These are phyloP conservation scores for Rafetus swinhoei DNA, from an alignment of 2,113 vertebrate species.

Conservation along the genomic window DNA sequence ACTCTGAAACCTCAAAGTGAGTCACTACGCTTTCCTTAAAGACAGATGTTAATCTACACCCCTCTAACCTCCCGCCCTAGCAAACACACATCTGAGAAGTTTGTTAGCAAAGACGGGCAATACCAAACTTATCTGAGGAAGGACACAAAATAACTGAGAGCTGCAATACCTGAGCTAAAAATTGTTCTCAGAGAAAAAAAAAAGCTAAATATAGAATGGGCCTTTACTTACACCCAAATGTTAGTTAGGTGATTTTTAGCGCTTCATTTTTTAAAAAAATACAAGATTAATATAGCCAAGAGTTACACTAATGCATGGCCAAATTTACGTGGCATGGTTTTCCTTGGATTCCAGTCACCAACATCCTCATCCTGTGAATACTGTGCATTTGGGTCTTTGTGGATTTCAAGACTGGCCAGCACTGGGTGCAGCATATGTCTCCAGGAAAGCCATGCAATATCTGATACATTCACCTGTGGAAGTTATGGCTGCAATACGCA, in stretches of 20 bases:
- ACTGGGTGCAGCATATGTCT: background rate
- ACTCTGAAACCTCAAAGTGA: conserved; percentile 30
- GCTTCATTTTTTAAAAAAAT: background rate
- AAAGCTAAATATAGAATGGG: background rate
- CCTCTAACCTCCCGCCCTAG: conserved; percentile 65
- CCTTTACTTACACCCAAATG: background rate
- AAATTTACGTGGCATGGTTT: background rate
- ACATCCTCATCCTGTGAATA: background rate
- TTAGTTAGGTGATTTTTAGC: background rate
- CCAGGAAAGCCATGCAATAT: fast-evolving
- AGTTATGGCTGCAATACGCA: fast-evolving
- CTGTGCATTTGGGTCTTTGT: background rate
- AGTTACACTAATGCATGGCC: background rate
- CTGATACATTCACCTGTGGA: background rate
- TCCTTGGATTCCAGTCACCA: background rate
- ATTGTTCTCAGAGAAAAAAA: background rate
- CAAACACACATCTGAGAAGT: conserved; percentile 73
- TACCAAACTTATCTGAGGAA: conserved; percentile 48
- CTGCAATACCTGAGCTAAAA: conserved; percentile 5
- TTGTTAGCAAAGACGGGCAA: conserved; percentile 47
- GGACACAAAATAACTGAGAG: conserved; percentile 10
- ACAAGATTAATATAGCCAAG: background rate
- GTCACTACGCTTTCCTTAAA: conserved; percentile 53
- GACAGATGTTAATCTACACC: conserved; percentile 76
- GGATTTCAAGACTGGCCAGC: background rate